Evolutionary conservation across 2,113 vertebrate genomes (phyloP), one percentile per base, ranked within the genome.

Genomic region (Falco punctatus): DNA sequence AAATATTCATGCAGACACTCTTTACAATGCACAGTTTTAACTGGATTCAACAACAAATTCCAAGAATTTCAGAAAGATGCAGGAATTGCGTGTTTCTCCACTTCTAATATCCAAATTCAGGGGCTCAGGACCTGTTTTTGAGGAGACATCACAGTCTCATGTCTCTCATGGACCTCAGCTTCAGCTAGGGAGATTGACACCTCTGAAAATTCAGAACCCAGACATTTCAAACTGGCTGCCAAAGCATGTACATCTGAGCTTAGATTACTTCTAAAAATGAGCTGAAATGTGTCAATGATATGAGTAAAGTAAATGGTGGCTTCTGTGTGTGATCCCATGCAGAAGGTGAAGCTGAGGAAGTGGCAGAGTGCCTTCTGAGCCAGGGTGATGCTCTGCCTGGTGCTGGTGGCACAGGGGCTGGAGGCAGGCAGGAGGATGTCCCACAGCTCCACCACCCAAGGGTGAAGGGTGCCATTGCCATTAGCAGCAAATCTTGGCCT

Each of bases 131-230:
- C 20, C 70, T 81, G 46, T 26, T 83, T 96, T 42, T 48, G 33
- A 49, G 82, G 49, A 58, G 46, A 55, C 1, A 8, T 65, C 35
- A 58, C 17, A 49, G 21, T 48, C 21, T 70, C 11, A 10, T 58
- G 32, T 90, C 23, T 87, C 35, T 58, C 32, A 51, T 46, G 17
- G 51, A 80, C 72, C 74, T 86, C 75, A 92, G 48, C 20, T 79
- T 54, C 57, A 62, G 23, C 55, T 38, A 23, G 30, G 35, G 78
- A 70, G 71, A 88, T 86, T 85, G 91, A 82, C 71, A 52, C n/a
- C 16, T 95, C 74, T 67, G 74, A 90, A 96, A 94, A 95, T 91
- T 85, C 80, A 73, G 27, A 59, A 59, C 51, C 35, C 64, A 55
- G n/a, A 14, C 90, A 90, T 71, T 90, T 95, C 71, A 90, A 55